Conservation (phyloP, 2,797 vertebrate species). For the Sorex maritimensis region DNA sequence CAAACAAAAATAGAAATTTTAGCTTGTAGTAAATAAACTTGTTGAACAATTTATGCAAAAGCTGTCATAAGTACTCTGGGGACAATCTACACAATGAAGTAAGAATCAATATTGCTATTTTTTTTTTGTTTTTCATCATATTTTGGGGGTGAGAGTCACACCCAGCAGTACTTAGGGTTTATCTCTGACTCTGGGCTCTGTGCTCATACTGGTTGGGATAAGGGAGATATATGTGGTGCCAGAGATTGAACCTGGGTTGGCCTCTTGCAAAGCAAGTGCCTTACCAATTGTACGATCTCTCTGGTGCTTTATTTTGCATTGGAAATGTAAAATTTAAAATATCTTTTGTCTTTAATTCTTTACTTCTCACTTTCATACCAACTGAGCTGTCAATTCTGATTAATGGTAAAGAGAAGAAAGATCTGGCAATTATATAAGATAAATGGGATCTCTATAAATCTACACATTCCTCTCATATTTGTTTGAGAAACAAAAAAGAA, state of each 20-base stretch:
- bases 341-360: background rate
- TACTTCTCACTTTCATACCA: slow-evolving; percentile 24
- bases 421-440: slow-evolving; percentile 15
- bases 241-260: too few species aligned
- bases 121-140: too few species aligned
- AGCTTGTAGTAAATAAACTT: background rate
- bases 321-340: background rate
- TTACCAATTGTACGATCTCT: background rate
- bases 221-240: too few species aligned
- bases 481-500: background rate
- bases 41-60: background rate
- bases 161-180: too few species aligned
- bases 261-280: background rate
- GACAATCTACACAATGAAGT: background rate
- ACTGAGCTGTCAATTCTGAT: slow-evolving; percentile 46
- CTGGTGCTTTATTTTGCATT: too few species aligned
- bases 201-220: too few species aligned
- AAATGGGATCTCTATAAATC: background rate
- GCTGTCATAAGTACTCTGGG: slow-evolving; percentile 16
- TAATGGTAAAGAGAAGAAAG: background rate
- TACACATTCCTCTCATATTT: background rate
- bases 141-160: too few species aligned
- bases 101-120: slow-evolving; percentile 6
- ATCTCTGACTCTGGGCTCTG: too few species aligned
- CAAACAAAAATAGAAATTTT: too few species aligned